Base-by-base conservation (phyloP, 2,113 vertebrate genomes). In the Tamias sibiricus region DNA sequence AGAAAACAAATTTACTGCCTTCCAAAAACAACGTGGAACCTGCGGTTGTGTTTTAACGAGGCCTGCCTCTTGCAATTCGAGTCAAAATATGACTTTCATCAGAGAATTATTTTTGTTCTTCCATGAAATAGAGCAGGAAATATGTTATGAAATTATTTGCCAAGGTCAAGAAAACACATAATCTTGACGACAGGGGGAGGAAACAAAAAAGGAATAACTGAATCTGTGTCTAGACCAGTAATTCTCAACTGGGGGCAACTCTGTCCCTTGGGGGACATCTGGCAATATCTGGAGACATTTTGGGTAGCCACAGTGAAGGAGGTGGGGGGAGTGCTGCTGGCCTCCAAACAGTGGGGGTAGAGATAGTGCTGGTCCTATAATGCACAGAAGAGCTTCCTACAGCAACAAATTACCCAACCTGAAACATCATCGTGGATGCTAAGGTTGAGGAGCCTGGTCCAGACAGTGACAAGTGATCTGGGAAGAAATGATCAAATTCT, bases 11-110 rank as follows among this genome's bases (percentile, higher is more conserved):
- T 82, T 85, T 64, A 79, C 44, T 14, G 3, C 66, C 80, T 81
- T 85, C 80, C 9, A 0, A 2, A 87, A 86, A 68, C 91, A 90
- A 79, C 28, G 74, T 22, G 6, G 42, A 91, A 52, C n/a, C 52
- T 85, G 40, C 8, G 19, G 64, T 64, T 79, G 42, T 89, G 59
- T 59, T 95, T 95, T 86, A 84, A 66, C 22, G 62, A 89, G 86
- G 79, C 47, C 87, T 87, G 90, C 79, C 82, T 89, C 66, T 81
- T 32, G 75, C 32, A 93, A 47, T 92, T 88, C 82, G 87, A 91
- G 52, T 96, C 96, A 96, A 96, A 97, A 91, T 17, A 89, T 69
- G 87, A 37, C 86, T 93, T 95, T 87, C 79, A 94, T 95, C 82
- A 68, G 86, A 97, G 76, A 83, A 93, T 96, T 82, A 69, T 77